Base-by-base conservation (phyloP, 2,797 vertebrate genomes). In the Alcedo quadribrachys region DNA sequence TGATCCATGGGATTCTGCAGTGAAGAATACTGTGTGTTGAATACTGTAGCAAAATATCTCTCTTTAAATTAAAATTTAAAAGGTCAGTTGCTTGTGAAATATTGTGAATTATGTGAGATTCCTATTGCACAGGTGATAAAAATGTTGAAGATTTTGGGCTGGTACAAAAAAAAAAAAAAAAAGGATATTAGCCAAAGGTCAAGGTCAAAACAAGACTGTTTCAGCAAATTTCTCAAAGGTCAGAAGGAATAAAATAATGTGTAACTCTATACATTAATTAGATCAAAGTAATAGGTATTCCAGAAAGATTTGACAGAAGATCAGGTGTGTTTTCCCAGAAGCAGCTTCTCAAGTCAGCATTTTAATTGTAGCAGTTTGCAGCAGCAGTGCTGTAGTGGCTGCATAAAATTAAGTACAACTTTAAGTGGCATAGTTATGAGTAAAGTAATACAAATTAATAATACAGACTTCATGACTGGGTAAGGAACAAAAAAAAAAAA, bases 401-500 rank as follows among this genome's bases (percentile, higher is more conserved):
- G 35, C 74, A 86, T 45, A 71, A 81, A 79, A 75, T 81, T 57
- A 77, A 70, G 33, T 37, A 61, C n/a, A 77, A 42, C 30, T 70
- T 57, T 9, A 86, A 68, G 42, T 33, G 24, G 28, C 43, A 24
- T 5, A 81, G 35, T 71, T 85, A 55, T 4, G 25, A 92, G 33
- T 78, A 73, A 91, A 68, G 76, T 69, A 89, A 69, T 53, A 18
- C 33, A 24, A 89, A 91, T 87, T 90, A 85, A 55, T 84, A 90
- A 77, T 60, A 45, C 40, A 89, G 88, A 89, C 61, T 67, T 88
- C 51, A 63, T 54, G 12, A 77, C 45, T 61, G 13, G 11, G 20
- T 77, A 18, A 85, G 27, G 13, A 87, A 84, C 37, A 81, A 91
- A 75, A 73, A 35, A 35, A 61, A 61, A 17, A 71, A 85, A 15